Percentiles rank a stretch among this genome's conserved stretches.
phyloP scores from a whole-genome alignment of 2,797 vertebrate genomes.

The Acanthornis magna region DNA sequence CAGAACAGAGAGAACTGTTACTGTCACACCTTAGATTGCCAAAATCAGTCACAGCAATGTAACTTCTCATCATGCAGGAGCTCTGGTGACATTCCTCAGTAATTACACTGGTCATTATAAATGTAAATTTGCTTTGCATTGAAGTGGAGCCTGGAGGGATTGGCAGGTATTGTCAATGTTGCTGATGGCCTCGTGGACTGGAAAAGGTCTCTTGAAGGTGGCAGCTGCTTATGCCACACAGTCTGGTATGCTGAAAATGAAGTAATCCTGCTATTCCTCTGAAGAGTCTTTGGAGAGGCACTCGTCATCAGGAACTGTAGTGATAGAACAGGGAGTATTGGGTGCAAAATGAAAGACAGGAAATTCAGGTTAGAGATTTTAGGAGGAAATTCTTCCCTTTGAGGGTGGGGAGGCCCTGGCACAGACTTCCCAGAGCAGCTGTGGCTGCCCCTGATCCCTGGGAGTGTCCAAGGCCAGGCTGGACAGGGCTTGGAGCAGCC shows the following conservation, averaged over 20 bases:
- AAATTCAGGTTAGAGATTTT: neutral
- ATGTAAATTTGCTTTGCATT: neutral
- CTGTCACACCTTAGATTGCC: neutral
- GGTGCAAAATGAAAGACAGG: neutral
- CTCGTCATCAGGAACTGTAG: neutral
- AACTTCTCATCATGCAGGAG: neutral
- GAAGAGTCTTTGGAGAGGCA: neutral
- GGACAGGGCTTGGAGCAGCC: neutral
- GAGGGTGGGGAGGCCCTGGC: accelerated
- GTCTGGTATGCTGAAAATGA: neutral
- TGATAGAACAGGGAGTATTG: neutral
- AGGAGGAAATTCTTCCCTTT: neutral
- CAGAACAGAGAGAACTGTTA: neutral
- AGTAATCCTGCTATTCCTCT: neutral
- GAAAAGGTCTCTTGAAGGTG: neutral
- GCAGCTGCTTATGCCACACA: neutral
- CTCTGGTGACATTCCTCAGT: neutral
- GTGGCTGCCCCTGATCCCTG: neutral
- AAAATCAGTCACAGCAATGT: neutral
- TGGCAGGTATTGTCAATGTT: neutral
- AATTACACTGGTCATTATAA: neutral
- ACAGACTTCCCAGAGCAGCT: neutral
- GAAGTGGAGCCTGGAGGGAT: neutral
- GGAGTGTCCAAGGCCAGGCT: accelerated
- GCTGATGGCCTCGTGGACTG: neutral